Base-by-base conservation (phyloP, 2,888 invertebrate genomes). In the Graphium colonna region DNA sequence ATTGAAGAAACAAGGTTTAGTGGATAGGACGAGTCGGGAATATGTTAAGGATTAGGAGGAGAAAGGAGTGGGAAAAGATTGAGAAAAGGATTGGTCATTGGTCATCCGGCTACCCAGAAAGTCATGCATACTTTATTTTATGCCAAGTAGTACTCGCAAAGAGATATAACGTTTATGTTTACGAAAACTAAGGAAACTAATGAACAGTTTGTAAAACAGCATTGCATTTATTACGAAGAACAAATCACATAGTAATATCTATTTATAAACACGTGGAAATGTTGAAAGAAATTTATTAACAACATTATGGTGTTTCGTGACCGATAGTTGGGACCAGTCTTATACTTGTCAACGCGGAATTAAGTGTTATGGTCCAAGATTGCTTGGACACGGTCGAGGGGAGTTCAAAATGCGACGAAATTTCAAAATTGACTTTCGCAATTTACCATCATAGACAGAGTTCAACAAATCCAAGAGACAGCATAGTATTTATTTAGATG, bases 311-410 rank as follows among this genome's bases (percentile, higher is more conserved):
- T 59, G 64, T 58, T 66, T 71, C 75, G 75, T 75, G 75, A 75
- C 72, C 65, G 50, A 62, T 59, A 59, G 64, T 59, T 66, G 63
- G 61, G 61, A 60, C 71, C 67, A 70, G 69, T 71, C 67, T 64
- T 65, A 62, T 56, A 60, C 57, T 64, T 69, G 71, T 68, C 67
- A 69, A 61, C 65, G 58, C 51, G 60, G 64, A 70, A 71, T 74
- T 73, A 69, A 69, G 62, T 68, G 60, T 67, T 65, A 61, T 64
- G 57, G 43, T 41, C 42, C 46, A 52, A 46, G 54, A 44, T 55
- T 18, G 51, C 49, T 28, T 13, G 10, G 42, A 47, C 38, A 52
- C 36, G 31, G 38, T 36, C 26, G 9, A 13, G n/a, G 9, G 38
- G 28, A 43, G 43, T 48, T 38, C 38, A 28, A 28, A 38, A 38